A percentile compares a stretch with the other conserved stretches of the same genome.
phyloP scores from a whole-genome alignment of 2,797 vertebrate genomes.

The Sebastolobus alascanus region DNA sequence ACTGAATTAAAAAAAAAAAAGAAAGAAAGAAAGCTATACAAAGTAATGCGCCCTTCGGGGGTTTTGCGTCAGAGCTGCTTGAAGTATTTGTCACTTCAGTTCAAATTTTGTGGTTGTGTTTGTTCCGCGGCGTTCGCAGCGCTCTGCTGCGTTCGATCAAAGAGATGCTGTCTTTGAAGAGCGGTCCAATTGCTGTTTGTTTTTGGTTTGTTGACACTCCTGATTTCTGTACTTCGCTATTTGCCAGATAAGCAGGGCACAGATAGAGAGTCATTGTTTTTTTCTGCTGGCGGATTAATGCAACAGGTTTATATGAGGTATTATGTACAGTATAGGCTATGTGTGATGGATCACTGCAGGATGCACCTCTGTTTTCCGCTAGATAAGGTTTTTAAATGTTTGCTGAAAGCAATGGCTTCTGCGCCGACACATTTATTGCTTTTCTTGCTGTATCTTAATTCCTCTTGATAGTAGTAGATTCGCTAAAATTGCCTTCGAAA shows the following conservation, averaged over 20 bases:
- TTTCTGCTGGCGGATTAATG: conserved; percentile 57
- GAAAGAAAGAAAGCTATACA: conserved; percentile 26
- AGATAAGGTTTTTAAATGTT: conserved; percentile 58
- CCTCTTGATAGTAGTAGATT: conserved; percentile 1
- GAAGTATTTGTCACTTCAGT: conserved; percentile 68
- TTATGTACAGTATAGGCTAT: conserved; percentile 43
- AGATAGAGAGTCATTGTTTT: conserved; percentile 52
- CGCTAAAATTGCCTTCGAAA: conserved; percentile 23
- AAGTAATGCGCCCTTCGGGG: conserved; percentile 28
- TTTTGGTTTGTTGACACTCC: conserved; percentile 65
- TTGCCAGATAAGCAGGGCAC: conserved; percentile 63
- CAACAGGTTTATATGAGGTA: conserved; percentile 65
- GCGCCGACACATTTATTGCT: conserved; percentile 1
- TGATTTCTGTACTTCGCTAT: conserved; percentile 61
- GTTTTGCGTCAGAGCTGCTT: conserved; percentile 56
- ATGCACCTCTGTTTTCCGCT: conserved; percentile 53
- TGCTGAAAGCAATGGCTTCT: conserved; percentile 24
- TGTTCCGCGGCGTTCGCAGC: conserved; percentile 63
- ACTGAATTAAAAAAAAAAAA: conserved; percentile 37
- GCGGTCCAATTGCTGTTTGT: conserved; percentile 51
- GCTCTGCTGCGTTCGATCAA: conserved; percentile 66
- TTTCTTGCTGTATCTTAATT: conserved; percentile 28
- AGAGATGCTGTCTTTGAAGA: conserved; percentile 72
- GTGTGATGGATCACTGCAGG: conserved; percentile 59
- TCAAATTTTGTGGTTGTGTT: conserved; percentile 56